Evolutionary conservation across 2,888 invertebrate species (phyloP).

Genomic region (Germaria angustata): DNA sequence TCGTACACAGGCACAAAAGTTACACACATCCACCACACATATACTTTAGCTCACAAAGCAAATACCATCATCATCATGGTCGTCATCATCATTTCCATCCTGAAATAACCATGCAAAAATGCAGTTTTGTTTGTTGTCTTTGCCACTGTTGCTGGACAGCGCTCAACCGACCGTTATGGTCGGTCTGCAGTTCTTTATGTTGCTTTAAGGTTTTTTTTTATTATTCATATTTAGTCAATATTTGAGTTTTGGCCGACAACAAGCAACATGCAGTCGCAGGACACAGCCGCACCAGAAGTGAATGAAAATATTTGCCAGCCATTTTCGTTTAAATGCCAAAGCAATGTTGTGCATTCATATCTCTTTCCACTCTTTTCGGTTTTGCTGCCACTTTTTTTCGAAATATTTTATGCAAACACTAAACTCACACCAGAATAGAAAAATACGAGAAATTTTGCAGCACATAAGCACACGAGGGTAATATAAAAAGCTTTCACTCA

Average conservation of each 20-base stretch:
- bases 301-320: constrained; percentile 64
- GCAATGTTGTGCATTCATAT: constrained; percentile 59
- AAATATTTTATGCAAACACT: constrained; percentile 41
- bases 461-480: constrained; percentile 9
- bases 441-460: constrained; percentile 5
- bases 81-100: constrained; percentile 5
- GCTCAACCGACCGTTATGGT: constrained; percentile 42
- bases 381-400: constrained; percentile 6
- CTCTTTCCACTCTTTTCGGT: constrained; percentile 5
- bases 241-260: constrained; percentile 66
- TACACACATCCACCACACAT: constrained; percentile 1
- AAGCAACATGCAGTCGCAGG: constrained; percentile 53
- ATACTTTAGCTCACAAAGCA: constrained; percentile 12
- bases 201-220: background rate
- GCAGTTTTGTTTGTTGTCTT: constrained; percentile 58
- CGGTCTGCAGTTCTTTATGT: constrained; percentile 44
- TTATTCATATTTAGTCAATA: constrained; percentile 63
- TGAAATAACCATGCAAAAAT: constrained; percentile 49
- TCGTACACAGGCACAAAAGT: constrained; percentile 15
- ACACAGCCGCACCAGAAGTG: constrained; percentile 44
- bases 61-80: constrained; percentile 35
- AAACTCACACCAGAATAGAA: constrained; percentile 40
- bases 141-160: constrained; percentile 48
- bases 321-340: constrained; percentile 66
- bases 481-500: background rate